Evolutionary conservation across 2,113 vertebrate genomes (phyloP), one percentile per base, ranked within the genome.

Genomic region (Stegostoma tigrinum): DNA sequence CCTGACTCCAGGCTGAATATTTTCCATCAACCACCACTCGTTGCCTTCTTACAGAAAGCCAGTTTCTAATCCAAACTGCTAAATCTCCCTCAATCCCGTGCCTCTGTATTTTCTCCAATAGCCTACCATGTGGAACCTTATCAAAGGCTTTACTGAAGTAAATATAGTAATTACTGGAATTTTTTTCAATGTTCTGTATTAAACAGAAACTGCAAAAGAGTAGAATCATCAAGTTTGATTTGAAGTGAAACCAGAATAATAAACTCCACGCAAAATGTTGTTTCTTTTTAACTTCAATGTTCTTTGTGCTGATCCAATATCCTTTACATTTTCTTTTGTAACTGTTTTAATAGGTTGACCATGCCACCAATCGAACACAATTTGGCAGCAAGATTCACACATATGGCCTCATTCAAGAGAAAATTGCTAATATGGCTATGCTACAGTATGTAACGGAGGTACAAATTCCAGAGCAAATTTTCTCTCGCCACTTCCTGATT

Each of bases 391-490:
- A 80, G 17, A 95, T 96, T 17, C 24, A 94, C 85, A 27, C 55
- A 45, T 95, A 91, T 8, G 95, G 96, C 8, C 94, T 95, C 34
- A 93, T 96, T 72, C 96, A 96, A 95, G 95, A 96, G 94, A 96
- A 96, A 14, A 3, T 96, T 5, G 96, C 96, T 4, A 75, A 19
- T 5, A 93, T 96, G 96, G 96, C 95, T 66, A 85, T 95, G 95
- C 64, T 70, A 15, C 96, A 93, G 70, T 96, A 95, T 24, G 96
- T 96, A n/a, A 96, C 96, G 0, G 96, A 96, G 96, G 96, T 95
- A n/a, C 64, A 5, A 5, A 27, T 34, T 52, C 27, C 48, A 15
- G 30, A 89, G 15, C 27, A 27, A 52, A 48, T 30, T 61, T 89
- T 23, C 87, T 90, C 52, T 34, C 27, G 61, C 61, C 61, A 15